Conservation (phyloP, 2,888 invertebrate genomes). For the Scaptomyza cyrtandrae region DNA sequence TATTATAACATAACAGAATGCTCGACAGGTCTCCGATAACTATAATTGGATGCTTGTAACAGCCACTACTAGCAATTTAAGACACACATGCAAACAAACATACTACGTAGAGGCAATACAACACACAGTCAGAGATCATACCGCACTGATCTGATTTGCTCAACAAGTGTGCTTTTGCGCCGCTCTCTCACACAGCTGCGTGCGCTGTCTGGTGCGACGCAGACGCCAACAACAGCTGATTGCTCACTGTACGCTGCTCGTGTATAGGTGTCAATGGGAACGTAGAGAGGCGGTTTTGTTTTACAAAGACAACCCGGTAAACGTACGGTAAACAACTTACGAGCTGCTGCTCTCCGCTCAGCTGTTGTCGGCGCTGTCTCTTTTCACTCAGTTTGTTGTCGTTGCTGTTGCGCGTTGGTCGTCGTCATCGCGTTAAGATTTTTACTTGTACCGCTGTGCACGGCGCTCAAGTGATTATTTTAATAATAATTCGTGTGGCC, state of each 20-base stretch:
- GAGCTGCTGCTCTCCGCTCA: conserved; percentile 20
- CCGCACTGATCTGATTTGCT: conserved; percentile 28
- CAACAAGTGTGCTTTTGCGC: conserved; percentile 41
- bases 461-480: conserved; percentile 24
- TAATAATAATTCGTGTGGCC: conserved; percentile 35
- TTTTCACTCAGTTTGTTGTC: conserved; percentile 54
- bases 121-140: conserved; percentile 2
- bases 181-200: background rate
- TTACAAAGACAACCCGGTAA: conserved; percentile 33
- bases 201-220: conserved; percentile 3
- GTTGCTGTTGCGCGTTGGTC: conserved; percentile 49
- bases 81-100: background rate
- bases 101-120: background rate
- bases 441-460: conserved; percentile 4
- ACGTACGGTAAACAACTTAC: background rate
- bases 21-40: conserved; percentile 19
- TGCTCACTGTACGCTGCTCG: conserved; percentile 5
- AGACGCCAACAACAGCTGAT: conserved; percentile 42
- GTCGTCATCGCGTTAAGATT: conserved; percentile 18
- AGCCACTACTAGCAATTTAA: background rate
- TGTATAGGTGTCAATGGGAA: background rate
- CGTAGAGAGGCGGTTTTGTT: background rate
- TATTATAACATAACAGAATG: conserved; percentile 10
- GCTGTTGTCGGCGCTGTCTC: conserved; percentile 41
- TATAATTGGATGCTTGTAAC: conserved; percentile 6